Base-by-base conservation (phyloP, 2,113 vertebrate species). In the Nestor notabilis region DNA sequence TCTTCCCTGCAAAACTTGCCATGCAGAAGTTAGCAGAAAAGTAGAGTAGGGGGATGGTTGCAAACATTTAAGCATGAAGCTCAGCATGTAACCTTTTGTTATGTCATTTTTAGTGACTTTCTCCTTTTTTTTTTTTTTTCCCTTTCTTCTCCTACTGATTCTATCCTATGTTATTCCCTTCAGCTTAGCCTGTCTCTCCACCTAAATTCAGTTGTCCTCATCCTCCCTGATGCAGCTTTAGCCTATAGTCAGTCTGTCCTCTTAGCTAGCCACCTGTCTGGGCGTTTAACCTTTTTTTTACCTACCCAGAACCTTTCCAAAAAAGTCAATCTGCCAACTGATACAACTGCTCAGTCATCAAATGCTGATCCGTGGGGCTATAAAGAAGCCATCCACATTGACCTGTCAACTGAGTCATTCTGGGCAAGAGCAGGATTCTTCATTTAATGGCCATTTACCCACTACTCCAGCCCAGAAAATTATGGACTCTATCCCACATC, bases 101-200 rank as follows among this genome's bases (percentile, higher is more conserved):
- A 61, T 94, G 56, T 87, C 60, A 61, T 89, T 81, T 91, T 86
- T 75, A 60, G 95, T 97, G 96, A 97, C 85, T 88, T 90, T 96
- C 23, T 97, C 94, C 86, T 97, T 92, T 91, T 96, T 64, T 97
- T 93, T 97, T 96, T 96, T 96, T 64, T 97, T 93, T 97, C 96
- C 96, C 80, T 97, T 97, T 93, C 56, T 96, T 95, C 37, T 92
- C 94, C 92, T 93, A 5, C 49, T 95, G 65, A 93, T 82, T 95
- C 56, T 97, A 24, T 97, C 95, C 96, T 93, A 7, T 92, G 72
- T 95, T 91, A 61, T 81, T 96, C 41, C 96, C 95, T 95, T 89
- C 86, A 92, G 69, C 44, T 87, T 97, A 95, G 83, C 52, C 69
- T 3, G 5, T 84, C 44, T 92, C n/a, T 76, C 19, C 46, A 64